Evolutionary conservation across 2,888 invertebrate species (phyloP).

Genomic region (Flexamia atlantica): DNA sequence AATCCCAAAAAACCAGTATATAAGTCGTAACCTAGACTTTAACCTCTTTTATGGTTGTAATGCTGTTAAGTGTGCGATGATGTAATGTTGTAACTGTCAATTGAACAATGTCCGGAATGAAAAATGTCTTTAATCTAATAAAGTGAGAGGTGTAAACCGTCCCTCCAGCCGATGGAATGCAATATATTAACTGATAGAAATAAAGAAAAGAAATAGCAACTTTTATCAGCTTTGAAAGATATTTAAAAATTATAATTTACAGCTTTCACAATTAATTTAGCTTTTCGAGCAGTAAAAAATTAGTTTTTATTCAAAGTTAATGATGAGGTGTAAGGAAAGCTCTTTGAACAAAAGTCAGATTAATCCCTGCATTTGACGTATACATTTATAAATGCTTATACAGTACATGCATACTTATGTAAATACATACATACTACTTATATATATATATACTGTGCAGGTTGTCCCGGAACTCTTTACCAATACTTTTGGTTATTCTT

Average conservation of each 20-base stretch:
- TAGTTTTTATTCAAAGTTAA: too few species aligned
- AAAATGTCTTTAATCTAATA: slow-evolving; percentile 29
- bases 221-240: neutral
- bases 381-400: too few species aligned
- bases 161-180: neutral
- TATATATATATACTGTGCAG: too few species aligned
- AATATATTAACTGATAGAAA: slow-evolving; percentile 15
- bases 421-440: too few species aligned
- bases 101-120: slow-evolving; percentile 29
- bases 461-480: too few species aligned
- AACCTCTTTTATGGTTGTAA: neutral
- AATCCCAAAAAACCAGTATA: neutral
- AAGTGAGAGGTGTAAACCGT: neutral
- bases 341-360: too few species aligned
- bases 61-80: slow-evolving; percentile 10
- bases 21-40: neutral
- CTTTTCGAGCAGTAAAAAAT: too few species aligned
- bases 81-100: slow-evolving; percentile 23
- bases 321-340: too few species aligned
- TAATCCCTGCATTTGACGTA: too few species aligned
- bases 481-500: too few species aligned
- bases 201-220: neutral
- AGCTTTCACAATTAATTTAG: too few species aligned
- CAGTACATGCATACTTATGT: too few species aligned
- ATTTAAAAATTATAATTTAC: neutral